Evolutionary conservation across 2,797 vertebrate genomes (phyloP).

Genomic region (Leptoclinus maculatus): DNA sequence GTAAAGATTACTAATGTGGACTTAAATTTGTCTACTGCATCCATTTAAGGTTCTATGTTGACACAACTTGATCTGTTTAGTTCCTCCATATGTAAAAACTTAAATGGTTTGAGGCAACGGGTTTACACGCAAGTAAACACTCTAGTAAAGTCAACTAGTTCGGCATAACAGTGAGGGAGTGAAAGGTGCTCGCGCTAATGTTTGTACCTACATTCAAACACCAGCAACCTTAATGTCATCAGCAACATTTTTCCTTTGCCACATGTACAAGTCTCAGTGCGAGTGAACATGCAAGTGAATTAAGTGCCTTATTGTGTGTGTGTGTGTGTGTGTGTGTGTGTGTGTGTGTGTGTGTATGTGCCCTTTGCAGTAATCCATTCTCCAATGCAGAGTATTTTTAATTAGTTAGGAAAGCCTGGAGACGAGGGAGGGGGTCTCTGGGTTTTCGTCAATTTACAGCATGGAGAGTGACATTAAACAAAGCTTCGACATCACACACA

Average conservation of each 20-base stretch:
- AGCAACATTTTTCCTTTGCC: conserved; percentile 22
- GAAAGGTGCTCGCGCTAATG: conserved; percentile 18
- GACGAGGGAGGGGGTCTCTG: conserved; percentile 25
- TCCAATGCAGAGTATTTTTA: conserved; percentile 65
- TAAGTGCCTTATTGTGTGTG: conserved; percentile 7
- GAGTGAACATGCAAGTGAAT: conserved; percentile 19
- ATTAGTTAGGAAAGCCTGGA: conserved; percentile 57
- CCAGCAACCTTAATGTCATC: conserved; percentile 48
- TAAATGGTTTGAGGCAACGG: too few species aligned
- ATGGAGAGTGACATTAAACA: conserved; percentile 67
- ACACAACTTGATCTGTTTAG: too few species aligned
- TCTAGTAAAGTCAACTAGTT: too few species aligned
- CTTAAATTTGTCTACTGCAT: too few species aligned
- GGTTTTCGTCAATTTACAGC: conserved; percentile 60
- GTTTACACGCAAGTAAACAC: too few species aligned
- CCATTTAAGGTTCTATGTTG: too few species aligned
- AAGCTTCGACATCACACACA: conserved; percentile 32
- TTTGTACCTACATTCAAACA: conserved; percentile 43
- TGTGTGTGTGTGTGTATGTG: conserved; percentile 31
- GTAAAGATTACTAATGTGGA: too few species aligned
- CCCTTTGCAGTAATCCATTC: conserved; percentile 69
- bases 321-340: conserved; percentile 9
- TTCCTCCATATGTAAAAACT: too few species aligned
- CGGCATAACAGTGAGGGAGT: too few species aligned
- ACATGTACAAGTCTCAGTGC: neutral